A percentile compares a stretch with the other conserved stretches of the same genome.
phyloP scores from a whole-genome alignment of 2,888 invertebrate species.

The Therioaphis trifolii region DNA sequence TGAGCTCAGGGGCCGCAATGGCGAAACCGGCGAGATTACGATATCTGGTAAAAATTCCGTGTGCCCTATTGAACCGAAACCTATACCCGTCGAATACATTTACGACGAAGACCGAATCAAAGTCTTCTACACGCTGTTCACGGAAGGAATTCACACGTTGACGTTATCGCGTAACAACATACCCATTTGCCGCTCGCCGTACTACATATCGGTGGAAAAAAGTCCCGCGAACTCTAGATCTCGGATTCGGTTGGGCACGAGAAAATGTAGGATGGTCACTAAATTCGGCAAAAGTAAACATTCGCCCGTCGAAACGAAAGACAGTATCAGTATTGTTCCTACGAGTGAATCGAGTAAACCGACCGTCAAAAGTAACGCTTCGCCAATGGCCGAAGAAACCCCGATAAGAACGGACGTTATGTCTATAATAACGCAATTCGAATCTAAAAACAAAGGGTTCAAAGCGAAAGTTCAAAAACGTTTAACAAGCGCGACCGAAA shows the following conservation, averaged over 20 bases:
- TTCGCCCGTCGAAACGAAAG: background rate
- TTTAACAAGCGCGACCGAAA: background rate
- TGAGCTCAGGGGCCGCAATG: background rate
- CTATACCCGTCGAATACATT: conserved; percentile 22
- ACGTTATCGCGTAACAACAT: background rate
- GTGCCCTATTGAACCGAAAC: background rate
- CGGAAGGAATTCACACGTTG: conserved; percentile 36
- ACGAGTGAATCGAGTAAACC: background rate
- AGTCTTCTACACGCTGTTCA: conserved; percentile 22
- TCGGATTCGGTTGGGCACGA: conserved; percentile 31
- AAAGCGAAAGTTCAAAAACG: background rate
- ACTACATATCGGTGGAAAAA: conserved; percentile 41
- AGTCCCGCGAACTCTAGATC: conserved; percentile 29
- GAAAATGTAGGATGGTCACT: background rate
- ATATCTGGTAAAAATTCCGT: background rate
- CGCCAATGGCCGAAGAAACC: background rate
- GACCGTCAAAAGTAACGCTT: background rate
- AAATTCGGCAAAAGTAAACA: background rate
- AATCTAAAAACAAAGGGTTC: background rate
- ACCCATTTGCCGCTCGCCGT: conserved; percentile 47
- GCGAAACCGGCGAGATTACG: background rate
- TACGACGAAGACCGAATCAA: conserved; percentile 40
- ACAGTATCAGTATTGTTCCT: background rate
- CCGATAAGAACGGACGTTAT: conserved; percentile 18
- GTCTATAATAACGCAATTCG: conserved; percentile 47